Conservation (phyloP, 1,140 invertebrate genomes). For the Atta cephalotes region DNA sequence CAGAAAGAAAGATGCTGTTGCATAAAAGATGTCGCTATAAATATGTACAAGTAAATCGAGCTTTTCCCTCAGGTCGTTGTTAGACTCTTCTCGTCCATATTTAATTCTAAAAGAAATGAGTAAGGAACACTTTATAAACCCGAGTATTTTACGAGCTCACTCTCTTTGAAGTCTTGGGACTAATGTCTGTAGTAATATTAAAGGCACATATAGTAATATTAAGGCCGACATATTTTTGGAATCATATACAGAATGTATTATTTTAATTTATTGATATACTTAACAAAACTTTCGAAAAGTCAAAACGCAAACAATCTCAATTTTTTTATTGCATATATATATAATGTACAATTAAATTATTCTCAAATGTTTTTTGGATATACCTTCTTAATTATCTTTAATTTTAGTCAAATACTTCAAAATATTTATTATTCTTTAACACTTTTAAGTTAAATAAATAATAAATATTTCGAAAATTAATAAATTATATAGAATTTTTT, state of each 20-base stretch:
- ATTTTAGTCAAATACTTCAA: background rate
- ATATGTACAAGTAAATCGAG: conserved; percentile 21
- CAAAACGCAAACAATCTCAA: background rate
- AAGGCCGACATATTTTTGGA: background rate
- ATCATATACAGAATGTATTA: background rate
- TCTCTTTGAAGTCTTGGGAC: conserved; percentile 3
- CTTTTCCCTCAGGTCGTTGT: background rate
- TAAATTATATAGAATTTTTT: background rate
- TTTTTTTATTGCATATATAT: background rate
- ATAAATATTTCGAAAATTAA: background rate
- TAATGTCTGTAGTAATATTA: conserved; percentile 23
- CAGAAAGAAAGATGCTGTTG: background rate
- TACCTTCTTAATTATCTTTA: background rate
- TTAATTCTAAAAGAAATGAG: conserved; percentile 45
- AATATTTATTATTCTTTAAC: too few species aligned
- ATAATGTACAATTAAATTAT: conserved; percentile 6
- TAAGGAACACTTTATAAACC: conserved; percentile 30
- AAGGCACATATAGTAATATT: conserved; percentile 29
- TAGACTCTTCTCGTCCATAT: conserved; percentile 21
- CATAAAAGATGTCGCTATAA: conserved; percentile 36
- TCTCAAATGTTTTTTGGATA: background rate
- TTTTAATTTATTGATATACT: background rate
- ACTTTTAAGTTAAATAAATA: background rate
- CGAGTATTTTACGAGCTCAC: background rate
- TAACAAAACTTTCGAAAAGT: conserved; percentile 5